phyloP scores from a whole-genome alignment of 2,797 vertebrate genomes.

The Gallinago stenura region DNA sequence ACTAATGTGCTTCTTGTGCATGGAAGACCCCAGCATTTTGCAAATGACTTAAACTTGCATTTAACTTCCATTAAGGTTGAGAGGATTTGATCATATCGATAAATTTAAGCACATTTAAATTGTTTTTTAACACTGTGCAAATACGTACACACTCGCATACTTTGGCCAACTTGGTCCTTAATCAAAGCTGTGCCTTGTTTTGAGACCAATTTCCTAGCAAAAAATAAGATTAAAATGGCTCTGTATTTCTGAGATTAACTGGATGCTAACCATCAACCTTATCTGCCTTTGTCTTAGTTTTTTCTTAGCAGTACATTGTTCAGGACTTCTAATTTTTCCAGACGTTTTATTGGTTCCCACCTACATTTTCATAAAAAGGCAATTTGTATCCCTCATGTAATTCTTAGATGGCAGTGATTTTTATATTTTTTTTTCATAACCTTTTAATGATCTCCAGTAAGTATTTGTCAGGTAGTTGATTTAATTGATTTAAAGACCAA shows the following conservation, averaged over 20 bases:
- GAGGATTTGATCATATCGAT: neutral
- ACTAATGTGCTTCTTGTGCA: neutral
- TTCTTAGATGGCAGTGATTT: neutral
- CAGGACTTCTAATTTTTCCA: neutral
- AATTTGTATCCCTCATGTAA: neutral
- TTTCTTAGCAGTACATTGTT: neutral
- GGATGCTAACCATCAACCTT: neutral
- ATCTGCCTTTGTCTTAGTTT: neutral
- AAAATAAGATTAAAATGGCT: neutral
- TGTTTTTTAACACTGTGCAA: neutral
- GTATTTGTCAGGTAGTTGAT: constrained; percentile 5
- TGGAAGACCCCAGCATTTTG: neutral
- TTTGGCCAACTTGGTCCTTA: neutral
- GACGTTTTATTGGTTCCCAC: neutral
- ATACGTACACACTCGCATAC: fast-evolving
- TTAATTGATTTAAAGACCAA: constrained; percentile 26
- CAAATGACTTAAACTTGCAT: neutral
- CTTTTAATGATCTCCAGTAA: neutral
- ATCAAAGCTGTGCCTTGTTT: neutral
- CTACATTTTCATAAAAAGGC: neutral
- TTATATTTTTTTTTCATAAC: neutral
- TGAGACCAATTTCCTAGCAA: neutral
- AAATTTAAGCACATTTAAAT: neutral
- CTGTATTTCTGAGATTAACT: neutral
- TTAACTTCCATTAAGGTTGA: neutral